Evolutionary conservation across 2,888 invertebrate genomes (phyloP).

Genomic region (Ormyrus labotus): DNA sequence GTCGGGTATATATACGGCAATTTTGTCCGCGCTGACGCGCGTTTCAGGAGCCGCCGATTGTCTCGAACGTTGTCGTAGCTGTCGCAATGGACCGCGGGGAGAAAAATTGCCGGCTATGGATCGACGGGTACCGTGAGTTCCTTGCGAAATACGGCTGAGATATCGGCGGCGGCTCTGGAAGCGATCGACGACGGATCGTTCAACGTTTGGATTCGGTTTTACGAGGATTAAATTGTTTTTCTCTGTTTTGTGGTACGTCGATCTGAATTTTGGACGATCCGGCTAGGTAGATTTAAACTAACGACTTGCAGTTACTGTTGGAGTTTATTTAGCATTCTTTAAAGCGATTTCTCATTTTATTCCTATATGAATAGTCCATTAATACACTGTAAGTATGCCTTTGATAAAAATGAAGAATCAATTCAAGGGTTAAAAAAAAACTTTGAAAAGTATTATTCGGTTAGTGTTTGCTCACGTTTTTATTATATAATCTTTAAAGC

Average conservation of each 20-base stretch:
- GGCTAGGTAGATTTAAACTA: too few species aligned
- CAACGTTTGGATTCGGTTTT: constrained; percentile 5
- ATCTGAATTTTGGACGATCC: constrained; percentile 2
- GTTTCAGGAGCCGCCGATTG: constrained; percentile 41
- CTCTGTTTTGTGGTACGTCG: too few species aligned
- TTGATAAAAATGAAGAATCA: too few species aligned
- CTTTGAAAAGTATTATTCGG: too few species aligned
- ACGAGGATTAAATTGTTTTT: neutral
- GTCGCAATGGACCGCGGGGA: constrained; percentile 14
- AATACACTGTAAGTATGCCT: too few species aligned
- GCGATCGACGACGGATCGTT: neutral
- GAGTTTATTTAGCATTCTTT: too few species aligned
- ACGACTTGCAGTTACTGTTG: too few species aligned
- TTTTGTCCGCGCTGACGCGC: constrained; percentile 39
- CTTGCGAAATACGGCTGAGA: neutral
- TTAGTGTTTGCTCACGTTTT: too few species aligned
- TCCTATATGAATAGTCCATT: too few species aligned
- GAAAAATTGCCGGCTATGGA: constrained; percentile 18
- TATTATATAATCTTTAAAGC: too few species aligned
- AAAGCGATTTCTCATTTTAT: too few species aligned
- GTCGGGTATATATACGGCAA: constrained; percentile 3
- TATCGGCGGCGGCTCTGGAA: constrained; percentile 23
- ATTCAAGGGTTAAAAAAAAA: too few species aligned
- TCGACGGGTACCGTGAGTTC: neutral
- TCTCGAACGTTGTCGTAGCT: neutral